Evolutionary conservation across 2,797 vertebrate genomes (phyloP).

Genomic region (Tadarida brasiliensis): DNA sequence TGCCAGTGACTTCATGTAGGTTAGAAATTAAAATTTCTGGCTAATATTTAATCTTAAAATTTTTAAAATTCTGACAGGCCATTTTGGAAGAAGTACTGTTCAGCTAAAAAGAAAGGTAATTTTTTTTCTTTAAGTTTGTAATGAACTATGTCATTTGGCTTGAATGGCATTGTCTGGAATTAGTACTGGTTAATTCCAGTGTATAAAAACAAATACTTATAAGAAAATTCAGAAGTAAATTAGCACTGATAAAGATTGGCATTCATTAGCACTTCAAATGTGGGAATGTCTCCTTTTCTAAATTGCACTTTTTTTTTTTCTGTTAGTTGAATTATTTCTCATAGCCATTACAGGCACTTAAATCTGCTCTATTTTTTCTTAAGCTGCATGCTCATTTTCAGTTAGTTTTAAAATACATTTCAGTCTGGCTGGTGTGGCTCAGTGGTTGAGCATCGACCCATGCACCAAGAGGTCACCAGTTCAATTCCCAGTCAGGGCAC

Average conservation of each 20-base stretch:
- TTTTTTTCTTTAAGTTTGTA: conserved; percentile 33
- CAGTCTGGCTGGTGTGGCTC: too few species aligned
- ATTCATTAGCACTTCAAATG: conserved; percentile 51
- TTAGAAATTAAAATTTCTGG: conserved; percentile 9
- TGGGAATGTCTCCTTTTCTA: conserved; percentile 44
- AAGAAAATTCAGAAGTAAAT: conserved; percentile 45
- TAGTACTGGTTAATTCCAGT: conserved; percentile 26
- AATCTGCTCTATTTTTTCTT: conserved; percentile 9
- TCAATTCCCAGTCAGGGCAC: too few species aligned
- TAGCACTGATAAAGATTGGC: conserved; percentile 8
- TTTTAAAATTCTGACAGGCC: background rate
- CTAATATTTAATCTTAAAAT: conserved; percentile 46
- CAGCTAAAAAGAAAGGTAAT: background rate
- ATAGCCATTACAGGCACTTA: background rate
- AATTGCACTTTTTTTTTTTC: background rate
- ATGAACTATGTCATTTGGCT: conserved; percentile 30
- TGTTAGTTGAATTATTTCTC: conserved; percentile 4
- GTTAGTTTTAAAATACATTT: background rate
- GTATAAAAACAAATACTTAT: conserved; percentile 41
- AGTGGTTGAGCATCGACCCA: too few species aligned
- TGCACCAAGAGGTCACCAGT: too few species aligned
- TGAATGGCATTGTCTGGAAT: conserved; percentile 42
- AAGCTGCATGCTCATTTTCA: conserved; percentile 5
- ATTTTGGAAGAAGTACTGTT: conserved; percentile 43
- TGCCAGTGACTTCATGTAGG: background rate